These are phyloP conservation scores for Onthophagus sagittarius DNA, from an alignment of 2,888 invertebrate species.

Conservation along the genomic window DNA sequence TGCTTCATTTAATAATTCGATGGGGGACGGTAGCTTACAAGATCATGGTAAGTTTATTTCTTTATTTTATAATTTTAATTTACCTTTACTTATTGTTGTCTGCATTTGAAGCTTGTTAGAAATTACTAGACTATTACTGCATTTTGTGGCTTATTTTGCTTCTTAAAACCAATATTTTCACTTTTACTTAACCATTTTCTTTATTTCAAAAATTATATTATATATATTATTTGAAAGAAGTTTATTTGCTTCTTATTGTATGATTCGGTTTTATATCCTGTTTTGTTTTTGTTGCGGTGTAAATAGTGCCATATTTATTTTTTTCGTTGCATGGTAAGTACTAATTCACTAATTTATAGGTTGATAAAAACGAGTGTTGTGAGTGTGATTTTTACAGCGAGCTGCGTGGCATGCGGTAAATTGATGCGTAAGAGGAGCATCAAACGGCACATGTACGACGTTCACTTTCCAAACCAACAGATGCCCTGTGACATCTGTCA, in stretches of 20 bases:
- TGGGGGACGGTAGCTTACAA: slow-evolving; percentile 28
- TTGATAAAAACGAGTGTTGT: not conserved
- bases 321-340: slow-evolving; percentile 43
- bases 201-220: too few species aligned
- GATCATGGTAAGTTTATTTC: slow-evolving; percentile 31
- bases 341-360: slow-evolving; percentile 27
- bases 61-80: not conserved
- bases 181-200: too few species aligned
- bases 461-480: slow-evolving; percentile 39
- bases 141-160: not conserved
- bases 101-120: slow-evolving; percentile 6
- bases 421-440: slow-evolving; percentile 40
- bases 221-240: not conserved
- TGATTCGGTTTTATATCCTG: not conserved
- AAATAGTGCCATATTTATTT: slow-evolving; percentile 10
- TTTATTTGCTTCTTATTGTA: not conserved
- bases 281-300: not conserved
- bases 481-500: slow-evolving; percentile 39
- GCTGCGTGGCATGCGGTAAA: slow-evolving; percentile 38
- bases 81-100: not conserved
- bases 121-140: not conserved
- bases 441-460: slow-evolving; percentile 39
- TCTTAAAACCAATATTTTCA: not conserved
- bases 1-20: slow-evolving; percentile 8
- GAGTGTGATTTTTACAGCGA: slow-evolving; percentile 36